Evolutionary conservation across 2,113 vertebrate species (phyloP).

Genomic region (Alligator sinensis): DNA sequence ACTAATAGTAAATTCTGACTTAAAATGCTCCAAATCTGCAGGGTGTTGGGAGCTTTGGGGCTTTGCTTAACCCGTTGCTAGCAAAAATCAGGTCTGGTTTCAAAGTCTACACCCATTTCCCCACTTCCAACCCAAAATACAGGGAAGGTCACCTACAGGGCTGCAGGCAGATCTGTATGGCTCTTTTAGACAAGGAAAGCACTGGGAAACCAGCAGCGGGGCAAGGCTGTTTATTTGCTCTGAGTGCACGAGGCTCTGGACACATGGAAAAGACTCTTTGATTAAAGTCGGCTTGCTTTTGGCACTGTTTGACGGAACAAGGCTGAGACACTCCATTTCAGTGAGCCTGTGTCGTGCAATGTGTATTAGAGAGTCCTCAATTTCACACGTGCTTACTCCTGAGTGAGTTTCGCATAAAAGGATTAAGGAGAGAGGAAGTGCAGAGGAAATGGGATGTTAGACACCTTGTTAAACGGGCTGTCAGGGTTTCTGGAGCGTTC

Average conservation of each 20-base stretch:
- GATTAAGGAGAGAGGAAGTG: slow-evolving; percentile 94
- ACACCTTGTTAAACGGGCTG: slow-evolving; percentile 94
- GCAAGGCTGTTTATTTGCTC: slow-evolving; percentile 43
- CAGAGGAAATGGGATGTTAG: slow-evolving; percentile 93
- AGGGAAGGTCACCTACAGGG: fast-evolving
- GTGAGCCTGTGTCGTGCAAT: slow-evolving; percentile 77
- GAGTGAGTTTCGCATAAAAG: slow-evolving; percentile 95
- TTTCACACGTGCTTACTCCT: slow-evolving; percentile 99
- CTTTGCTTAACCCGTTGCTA: background rate
- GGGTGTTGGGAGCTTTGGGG: fast-evolving
- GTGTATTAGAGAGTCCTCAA: slow-evolving; percentile 95
- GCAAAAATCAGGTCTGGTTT: background rate
- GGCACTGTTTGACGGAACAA: slow-evolving; percentile 78
- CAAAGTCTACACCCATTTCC: fast-evolving
- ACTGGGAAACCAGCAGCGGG: background rate
- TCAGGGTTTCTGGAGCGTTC: slow-evolving; percentile 88
- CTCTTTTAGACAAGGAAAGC: background rate
- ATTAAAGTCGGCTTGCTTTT: slow-evolving; percentile 72
- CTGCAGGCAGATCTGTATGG: fast-evolving
- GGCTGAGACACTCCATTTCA: slow-evolving; percentile 77
- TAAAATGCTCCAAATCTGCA: background rate
- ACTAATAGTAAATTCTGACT: background rate
- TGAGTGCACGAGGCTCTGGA: slow-evolving; percentile 44
- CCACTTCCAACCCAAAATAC: background rate
- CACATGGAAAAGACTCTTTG: slow-evolving; percentile 72